Evolutionary conservation across 2,113 vertebrate species (phyloP), one percentile per base, ranked within the genome.

Genomic region (Mola mola): DNA sequence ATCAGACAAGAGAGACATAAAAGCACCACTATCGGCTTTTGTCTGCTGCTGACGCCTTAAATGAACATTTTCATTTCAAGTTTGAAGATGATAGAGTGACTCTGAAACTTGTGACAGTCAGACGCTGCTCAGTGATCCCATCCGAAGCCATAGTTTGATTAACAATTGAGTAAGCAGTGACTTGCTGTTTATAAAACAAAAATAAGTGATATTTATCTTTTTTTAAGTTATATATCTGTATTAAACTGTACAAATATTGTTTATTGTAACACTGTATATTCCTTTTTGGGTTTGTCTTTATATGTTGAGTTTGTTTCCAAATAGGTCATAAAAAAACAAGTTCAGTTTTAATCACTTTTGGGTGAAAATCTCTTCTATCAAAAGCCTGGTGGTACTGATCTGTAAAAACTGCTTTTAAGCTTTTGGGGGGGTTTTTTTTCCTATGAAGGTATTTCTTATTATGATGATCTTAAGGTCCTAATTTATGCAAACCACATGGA

Each of bases 171-270:
- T 10, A 56, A 75, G 73, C 70, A 66, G 68, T 63, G 72, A 66
- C 74, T 64, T 19, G 33, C 44, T 78, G 73, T 84, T 57, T 44
- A 67, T 52, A 28, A 61, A 75, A 64, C 20, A 52, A 71, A 58
- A 72, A 49, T 28, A 52, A 24, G 56, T 71, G 46, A 47, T 85
- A 85, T 86, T 86, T 88, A 85, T 86, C 79, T 73, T 75, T 71
- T 79, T 86, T 76, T 72, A 75, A 71, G 69, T 77, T 80, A 80
- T 88, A 78, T 80, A 69, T 73, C 19, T 82, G 67, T 78, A 66
- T 83, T 46, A 52, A 78, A 68, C 55, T 77, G 58, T 75, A 68
- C n/a, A 66, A 59, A 69, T 52, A 38, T 20, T 25, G 19, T 76
- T 65, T 64, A 42, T 55, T 33, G 6, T 40, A 44, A 49, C 53